These are phyloP conservation scores for Spheniscus humboldti DNA, from an alignment of 2,797 vertebrate genomes.

Conservation along the genomic window DNA sequence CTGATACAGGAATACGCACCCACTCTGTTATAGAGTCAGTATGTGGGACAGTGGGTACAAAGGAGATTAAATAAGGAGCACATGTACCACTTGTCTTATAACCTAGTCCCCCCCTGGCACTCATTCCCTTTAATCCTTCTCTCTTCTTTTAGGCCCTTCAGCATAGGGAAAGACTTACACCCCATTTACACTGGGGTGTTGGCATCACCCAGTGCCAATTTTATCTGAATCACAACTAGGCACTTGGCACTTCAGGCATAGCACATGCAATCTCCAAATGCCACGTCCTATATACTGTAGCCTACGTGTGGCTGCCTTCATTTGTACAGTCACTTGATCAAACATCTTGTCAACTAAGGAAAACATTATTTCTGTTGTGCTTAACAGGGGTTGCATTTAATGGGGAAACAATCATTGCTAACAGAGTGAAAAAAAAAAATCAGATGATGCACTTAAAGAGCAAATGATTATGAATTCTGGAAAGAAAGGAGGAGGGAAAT, in stretches of 20 bases:
- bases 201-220: not conserved
- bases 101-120: not conserved
- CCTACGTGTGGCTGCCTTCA: not conserved
- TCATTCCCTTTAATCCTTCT: not conserved
- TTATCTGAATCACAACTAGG: not conserved
- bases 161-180: not conserved
- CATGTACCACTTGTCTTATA: not conserved
- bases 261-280: not conserved
- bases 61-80: slow-evolving; percentile 19
- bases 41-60: not conserved
- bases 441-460: not conserved
- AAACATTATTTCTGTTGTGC: not conserved
- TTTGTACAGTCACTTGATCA: not conserved
- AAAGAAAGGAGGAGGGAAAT: not conserved
- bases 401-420: not conserved
- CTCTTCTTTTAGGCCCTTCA: not conserved
- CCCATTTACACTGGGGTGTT: not conserved
- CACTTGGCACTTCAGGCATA: not conserved
- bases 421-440: not conserved
- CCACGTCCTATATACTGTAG: not conserved
- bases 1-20: not conserved
- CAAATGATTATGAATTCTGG: not conserved
- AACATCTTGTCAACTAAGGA: not conserved
- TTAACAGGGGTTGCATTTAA: not conserved
- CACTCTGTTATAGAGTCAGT: not conserved